Evolutionary conservation across 2,888 invertebrate genomes (phyloP).

Genomic region (Abscondita cerata): DNA sequence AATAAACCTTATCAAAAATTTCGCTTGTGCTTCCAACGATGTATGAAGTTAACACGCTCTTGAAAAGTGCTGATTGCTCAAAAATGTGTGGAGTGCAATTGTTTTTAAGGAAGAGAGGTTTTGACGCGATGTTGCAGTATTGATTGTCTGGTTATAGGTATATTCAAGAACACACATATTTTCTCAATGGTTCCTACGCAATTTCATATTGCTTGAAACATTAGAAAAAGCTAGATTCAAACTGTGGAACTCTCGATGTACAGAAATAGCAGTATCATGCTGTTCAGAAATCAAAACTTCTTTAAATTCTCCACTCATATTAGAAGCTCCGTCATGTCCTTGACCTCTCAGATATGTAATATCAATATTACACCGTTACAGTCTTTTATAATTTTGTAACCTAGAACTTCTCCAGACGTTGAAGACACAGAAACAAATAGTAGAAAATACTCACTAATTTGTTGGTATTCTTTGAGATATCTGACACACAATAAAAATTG

Average conservation of each 20-base stretch:
- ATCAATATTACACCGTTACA: not conserved
- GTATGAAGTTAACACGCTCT: too few species aligned
- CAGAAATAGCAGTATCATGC: not conserved
- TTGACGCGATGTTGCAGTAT: too few species aligned
- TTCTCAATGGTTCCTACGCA: not conserved
- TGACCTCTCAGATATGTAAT: not conserved
- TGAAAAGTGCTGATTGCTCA: too few species aligned
- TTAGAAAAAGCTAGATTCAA: not conserved
- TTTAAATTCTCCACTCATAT: not conserved
- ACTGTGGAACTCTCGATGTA: too few species aligned
- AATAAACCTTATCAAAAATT: too few species aligned
- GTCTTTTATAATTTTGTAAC: too few species aligned
- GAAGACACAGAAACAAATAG: too few species aligned
- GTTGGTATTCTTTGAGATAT: not conserved
- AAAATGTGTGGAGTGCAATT: too few species aligned
- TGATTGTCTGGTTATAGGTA: not conserved
- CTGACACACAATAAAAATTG: too few species aligned
- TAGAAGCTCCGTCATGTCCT: not conserved
- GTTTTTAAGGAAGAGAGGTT: too few species aligned
- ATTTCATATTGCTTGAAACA: not conserved
- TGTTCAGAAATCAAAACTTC: not conserved
- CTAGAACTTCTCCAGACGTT: too few species aligned
- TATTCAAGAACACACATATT: not conserved
- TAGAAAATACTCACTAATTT: not conserved
- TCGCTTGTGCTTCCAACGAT: too few species aligned